Evolutionary conservation across 2,797 vertebrate genomes (phyloP), one percentile per base, ranked within the genome.

Genomic region (Helostoma temminkii): DNA sequence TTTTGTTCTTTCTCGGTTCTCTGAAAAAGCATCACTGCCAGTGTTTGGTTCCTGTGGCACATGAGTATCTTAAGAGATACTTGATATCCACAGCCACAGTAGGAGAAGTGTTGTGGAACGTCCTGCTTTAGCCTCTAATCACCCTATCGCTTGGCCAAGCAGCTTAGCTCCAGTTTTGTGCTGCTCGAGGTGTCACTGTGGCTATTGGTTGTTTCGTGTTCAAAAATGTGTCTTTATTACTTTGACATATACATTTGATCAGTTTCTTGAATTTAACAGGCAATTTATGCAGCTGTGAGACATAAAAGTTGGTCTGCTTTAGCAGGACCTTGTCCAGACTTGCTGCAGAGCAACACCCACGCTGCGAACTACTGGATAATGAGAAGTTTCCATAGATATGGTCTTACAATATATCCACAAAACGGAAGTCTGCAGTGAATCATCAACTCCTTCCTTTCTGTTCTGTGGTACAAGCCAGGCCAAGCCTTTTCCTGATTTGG

Each of bases 121-220:
- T 42, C 53, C 58, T 16, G 22, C 59, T 57, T 58, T 41, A 8
- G 36, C 62, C 62, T 72, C 48, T 67, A 37, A 76, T 89, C 57
- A 32, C 45, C 48, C 25, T 19, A 71, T 87, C 78, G 55, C 43
- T 67, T 75, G 25, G 52, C 71, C 16, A 0, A 12, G 53, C 47
- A 39, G 64, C 65, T 54, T 5, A 22, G 58, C 47, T 52, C 53
- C 24, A 24, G 52, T 53, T 49, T 62, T 34, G 30, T 15, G 49
- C 25, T 0, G 16, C 45, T 61, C 47, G 5, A 3, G 30, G 18
- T 45, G 5, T n/a, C n/a, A 3, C 16, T 66, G 46, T 57, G n/a
- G 39, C 45, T 52, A 16, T 21, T 48, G 46, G 30, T 30, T 5
- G 22, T 36, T 41, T 58, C 24, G 70, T 58, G 42, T 43, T 47